Conservation (phyloP, 2,888 invertebrate species). For the Erebia epiphron region DNA sequence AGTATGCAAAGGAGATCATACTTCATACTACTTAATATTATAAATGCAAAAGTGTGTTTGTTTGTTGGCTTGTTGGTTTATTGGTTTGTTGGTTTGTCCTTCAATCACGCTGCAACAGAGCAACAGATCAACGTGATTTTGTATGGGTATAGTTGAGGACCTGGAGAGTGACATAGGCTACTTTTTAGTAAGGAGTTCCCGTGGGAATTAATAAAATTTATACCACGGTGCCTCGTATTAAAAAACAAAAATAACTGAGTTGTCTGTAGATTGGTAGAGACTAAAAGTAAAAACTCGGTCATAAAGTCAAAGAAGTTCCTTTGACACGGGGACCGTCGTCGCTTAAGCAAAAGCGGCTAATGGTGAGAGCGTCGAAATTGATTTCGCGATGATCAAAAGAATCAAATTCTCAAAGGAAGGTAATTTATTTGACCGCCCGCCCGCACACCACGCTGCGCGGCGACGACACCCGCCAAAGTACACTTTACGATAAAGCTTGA, state of each 20-base stretch:
- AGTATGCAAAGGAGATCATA: too few relatives aligned
- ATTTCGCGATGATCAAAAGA: conserved; percentile 72
- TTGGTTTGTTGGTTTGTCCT: too few relatives aligned
- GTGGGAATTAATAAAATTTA: too few relatives aligned
- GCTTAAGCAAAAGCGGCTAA: conserved; percentile 37
- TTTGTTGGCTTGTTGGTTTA: too few relatives aligned
- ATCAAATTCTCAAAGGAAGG: conserved; percentile 68
- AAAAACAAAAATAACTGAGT: background rate
- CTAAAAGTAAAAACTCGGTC: background rate
- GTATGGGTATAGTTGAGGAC: too few relatives aligned
- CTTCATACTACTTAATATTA: too few relatives aligned
- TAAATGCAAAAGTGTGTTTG: too few relatives aligned
- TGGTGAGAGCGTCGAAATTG: conserved; percentile 60
- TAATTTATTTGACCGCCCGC: conserved; percentile 67
- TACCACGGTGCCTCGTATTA: background rate
- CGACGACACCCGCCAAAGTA: conserved; percentile 30
- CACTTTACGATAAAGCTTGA: conserved; percentile 20
- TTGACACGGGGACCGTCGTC: conserved; percentile 21
- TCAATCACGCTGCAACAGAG: too few relatives aligned
- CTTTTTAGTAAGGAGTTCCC: too few relatives aligned
- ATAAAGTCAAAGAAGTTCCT: conserved; percentile 22
- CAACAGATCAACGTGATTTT: too few relatives aligned
- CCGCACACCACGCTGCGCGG: conserved; percentile 47
- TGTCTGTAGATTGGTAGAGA: background rate
- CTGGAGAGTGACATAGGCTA: too few relatives aligned